phyloP scores from a whole-genome alignment of 2,797 vertebrate genomes.

The Chelon labrosus region DNA sequence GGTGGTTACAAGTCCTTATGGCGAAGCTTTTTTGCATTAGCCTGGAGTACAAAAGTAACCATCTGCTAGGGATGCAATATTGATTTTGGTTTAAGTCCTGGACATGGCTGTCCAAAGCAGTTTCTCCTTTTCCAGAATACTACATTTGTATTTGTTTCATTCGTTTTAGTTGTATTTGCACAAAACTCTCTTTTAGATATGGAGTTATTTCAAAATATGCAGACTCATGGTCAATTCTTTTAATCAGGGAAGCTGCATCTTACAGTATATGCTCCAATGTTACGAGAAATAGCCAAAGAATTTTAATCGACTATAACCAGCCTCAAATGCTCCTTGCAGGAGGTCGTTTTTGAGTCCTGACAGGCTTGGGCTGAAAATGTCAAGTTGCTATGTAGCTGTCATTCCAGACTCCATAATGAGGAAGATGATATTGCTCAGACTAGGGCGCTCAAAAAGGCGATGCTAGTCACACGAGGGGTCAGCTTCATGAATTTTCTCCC shows the following conservation, averaged over 20 bases:
- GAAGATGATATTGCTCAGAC: conserved; percentile 43
- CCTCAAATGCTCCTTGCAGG: conserved; percentile 4
- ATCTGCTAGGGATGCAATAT: too few species aligned
- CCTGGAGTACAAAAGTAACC: too few species aligned
- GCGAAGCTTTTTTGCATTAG: too few species aligned
- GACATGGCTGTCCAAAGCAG: too few species aligned
- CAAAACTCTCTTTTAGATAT: not conserved
- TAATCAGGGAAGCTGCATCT: not conserved
- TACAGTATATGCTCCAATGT: not conserved
- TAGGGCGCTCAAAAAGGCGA: conserved; percentile 41
- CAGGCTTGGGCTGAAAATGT: conserved; percentile 59
- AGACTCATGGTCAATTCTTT: not conserved
- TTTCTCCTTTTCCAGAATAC: too few species aligned
- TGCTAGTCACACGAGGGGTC: conserved; percentile 41
- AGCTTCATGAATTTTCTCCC: conserved; percentile 31
- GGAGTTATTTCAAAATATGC: not conserved
- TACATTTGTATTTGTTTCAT: too few species aligned
- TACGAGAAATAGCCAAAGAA: not conserved
- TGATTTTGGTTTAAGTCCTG: too few species aligned
- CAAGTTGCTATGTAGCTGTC: conserved; percentile 64
- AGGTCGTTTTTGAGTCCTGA: conserved; percentile 35
- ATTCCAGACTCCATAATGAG: conserved; percentile 67
- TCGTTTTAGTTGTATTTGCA: too few species aligned
- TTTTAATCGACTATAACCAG: not conserved
- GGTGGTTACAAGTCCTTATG: too few species aligned